Conservation (phyloP, 2,113 vertebrate species). For the Apeltes quadracus region DNA sequence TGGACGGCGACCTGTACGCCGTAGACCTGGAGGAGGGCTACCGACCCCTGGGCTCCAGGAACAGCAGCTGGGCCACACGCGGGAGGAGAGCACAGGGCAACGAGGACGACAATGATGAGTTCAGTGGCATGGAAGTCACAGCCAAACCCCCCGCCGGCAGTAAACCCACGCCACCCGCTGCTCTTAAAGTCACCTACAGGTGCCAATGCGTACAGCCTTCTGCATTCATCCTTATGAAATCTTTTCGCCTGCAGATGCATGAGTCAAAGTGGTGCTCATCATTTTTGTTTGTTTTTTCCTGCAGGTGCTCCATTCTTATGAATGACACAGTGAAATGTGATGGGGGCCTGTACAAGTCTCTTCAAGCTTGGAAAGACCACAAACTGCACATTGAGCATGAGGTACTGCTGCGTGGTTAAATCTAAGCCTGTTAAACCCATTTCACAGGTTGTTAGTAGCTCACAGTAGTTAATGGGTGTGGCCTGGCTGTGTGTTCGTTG, state of each 20-base stretch:
- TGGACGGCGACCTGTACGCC: conserved; percentile 81
- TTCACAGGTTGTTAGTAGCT: not conserved
- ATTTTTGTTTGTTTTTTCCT: not conserved
- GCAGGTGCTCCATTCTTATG: conserved; percentile 94
- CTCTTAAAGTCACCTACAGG: conserved; percentile 96
- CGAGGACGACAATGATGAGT: conserved; percentile 84
- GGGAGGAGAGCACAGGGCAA: conserved; percentile 53
- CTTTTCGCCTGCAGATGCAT: not conserved
- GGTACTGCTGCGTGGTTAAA: conserved; percentile 73
- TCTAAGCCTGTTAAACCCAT: not conserved
- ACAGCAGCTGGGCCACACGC: conserved; percentile 78
- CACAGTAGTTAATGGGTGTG: not conserved
- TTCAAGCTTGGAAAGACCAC: conserved; percentile 98
- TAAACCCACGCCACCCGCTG: conserved; percentile 79
- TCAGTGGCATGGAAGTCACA: conserved; percentile 87
- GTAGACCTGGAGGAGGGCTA: conserved; percentile 81
- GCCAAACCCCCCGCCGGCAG: conserved; percentile 70
- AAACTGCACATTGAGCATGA: conserved; percentile 96
- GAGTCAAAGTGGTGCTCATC: not conserved
- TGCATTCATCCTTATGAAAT: not conserved
- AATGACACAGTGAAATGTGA: conserved; percentile 95
- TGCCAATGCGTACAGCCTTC: conserved; percentile 42
- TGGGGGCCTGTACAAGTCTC: conserved; percentile 90
- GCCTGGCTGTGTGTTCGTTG: conserved; percentile 11
- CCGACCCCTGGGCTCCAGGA: conserved; percentile 74